Conservation (phyloP, 2,888 invertebrate genomes). For the Chrysolina americana region DNA sequence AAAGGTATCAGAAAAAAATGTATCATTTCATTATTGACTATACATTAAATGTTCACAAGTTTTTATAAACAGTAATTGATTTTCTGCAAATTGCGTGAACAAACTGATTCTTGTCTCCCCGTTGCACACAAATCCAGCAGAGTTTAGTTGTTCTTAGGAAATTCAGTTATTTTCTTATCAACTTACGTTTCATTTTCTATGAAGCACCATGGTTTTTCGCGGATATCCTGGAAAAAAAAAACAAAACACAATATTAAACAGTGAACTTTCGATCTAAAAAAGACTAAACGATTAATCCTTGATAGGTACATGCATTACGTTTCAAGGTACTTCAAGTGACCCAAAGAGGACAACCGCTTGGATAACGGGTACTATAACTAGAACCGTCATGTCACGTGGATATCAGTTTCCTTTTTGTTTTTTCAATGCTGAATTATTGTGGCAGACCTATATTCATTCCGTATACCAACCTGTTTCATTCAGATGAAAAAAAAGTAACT, state of each 20-base stretch:
- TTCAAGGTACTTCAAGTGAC: conserved; percentile 1
- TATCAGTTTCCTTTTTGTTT: background rate
- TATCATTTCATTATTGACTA: no score
- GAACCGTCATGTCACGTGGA: conserved; percentile 6
- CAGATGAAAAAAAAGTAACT: conserved; percentile 9
- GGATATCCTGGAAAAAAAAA: conserved; percentile 15
- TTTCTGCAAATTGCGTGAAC: no score
- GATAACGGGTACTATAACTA: conserved; percentile 9
- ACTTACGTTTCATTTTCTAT: conserved; percentile 15
- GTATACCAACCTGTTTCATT: conserved; percentile 10
- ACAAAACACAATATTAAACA: background rate
- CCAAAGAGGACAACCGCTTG: background rate
- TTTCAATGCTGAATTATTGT: background rate
- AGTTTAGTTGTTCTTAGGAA: no score
- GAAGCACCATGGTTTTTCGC: background rate
- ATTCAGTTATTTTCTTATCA: background rate
- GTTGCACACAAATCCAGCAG: no score
- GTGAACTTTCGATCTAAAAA: background rate
- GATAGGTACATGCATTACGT: background rate
- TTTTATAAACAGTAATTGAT: no score
- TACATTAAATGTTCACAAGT: no score
- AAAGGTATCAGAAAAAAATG: no score
- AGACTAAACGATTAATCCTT: conserved; percentile 1
- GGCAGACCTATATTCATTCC: background rate
- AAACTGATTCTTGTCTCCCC: no score